Conservation (phyloP, 2,797 vertebrate genomes). For the Acrossocheilus wenchowensis region DNA sequence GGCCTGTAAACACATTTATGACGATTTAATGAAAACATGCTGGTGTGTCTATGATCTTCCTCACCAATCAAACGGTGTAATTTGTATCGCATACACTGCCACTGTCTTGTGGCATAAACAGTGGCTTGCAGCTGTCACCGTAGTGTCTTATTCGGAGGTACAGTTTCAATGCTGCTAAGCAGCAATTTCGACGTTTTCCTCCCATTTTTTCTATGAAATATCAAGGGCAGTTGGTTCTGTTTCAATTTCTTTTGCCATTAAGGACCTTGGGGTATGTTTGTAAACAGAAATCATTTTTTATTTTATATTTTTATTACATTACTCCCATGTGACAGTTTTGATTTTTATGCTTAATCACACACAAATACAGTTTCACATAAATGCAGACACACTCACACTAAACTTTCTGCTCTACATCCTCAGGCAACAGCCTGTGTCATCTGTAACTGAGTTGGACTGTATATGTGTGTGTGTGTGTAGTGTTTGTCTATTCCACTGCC, state of each 20-base stretch:
- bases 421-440: background rate
- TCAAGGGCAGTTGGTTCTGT: slow-evolving; percentile 27
- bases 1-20: slow-evolving; percentile 93
- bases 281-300: slow-evolving; percentile 75
- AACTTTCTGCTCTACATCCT: slow-evolving; percentile 27
- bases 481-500: slow-evolving; percentile 19
- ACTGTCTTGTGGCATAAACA: slow-evolving; percentile 64
- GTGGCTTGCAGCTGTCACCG: slow-evolving; percentile 54
- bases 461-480: background rate
- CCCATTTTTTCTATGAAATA: slow-evolving; percentile 17
- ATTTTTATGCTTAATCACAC: slow-evolving; percentile 31
- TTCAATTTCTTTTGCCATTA: slow-evolving; percentile 38
- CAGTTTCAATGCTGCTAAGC: slow-evolving; percentile 27
- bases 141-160: slow-evolving; percentile 44
- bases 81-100: slow-evolving; percentile 64
- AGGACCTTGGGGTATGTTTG: slow-evolving; percentile 72
- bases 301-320: slow-evolving; percentile 75
- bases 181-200: slow-evolving; percentile 27
- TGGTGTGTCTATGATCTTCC: slow-evolving; percentile 81
- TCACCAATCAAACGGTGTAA: slow-evolving; percentile 70
- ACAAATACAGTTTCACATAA: slow-evolving; percentile 43
- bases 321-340: slow-evolving; percentile 74
- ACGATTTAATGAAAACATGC: slow-evolving; percentile 92
- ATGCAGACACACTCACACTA: slow-evolving; percentile 37
- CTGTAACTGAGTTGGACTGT: slow-evolving; percentile 4